A percentile compares a stretch with the other conserved stretches of the same genome.
phyloP scores from a whole-genome alignment of 2,797 vertebrate species.

The Hippopotamyrus pictus region DNA sequence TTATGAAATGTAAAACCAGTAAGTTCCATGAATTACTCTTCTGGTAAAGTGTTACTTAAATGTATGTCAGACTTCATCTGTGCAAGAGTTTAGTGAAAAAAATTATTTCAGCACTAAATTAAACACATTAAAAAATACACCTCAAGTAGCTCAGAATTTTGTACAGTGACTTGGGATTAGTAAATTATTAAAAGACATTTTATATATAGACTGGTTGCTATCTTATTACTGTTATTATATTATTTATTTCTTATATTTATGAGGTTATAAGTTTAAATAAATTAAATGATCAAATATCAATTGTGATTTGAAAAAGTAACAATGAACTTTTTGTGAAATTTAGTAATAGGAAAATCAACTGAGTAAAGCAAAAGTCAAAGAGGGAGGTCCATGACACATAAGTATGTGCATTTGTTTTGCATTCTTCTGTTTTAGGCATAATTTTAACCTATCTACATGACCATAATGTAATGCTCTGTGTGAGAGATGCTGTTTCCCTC shows the following conservation, averaged over 20 bases:
- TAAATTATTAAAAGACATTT: neutral
- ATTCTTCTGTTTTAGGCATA: conserved; percentile 4
- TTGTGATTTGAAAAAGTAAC: neutral
- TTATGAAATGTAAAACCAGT: neutral
- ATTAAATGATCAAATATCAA: neutral
- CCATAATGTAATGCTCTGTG: conserved; percentile 5
- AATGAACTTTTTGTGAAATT: neutral
- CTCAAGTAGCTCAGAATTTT: neutral
- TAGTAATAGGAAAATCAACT: neutral
- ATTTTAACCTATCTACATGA: neutral
- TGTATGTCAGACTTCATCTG: neutral
- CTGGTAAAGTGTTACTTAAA: neutral
- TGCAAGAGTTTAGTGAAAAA: neutral
- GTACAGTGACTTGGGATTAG: neutral
- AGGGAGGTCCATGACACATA: neutral
- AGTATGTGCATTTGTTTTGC: neutral
- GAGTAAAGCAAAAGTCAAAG: neutral
- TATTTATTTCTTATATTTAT: neutral
- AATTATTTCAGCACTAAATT: neutral
- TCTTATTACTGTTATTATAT: neutral
- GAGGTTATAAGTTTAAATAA: neutral
- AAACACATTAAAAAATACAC: neutral
- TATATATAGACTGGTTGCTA: neutral
- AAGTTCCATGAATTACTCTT: neutral
- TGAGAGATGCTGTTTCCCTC: neutral